Base-by-base conservation (phyloP, 2,888 invertebrate species). In the Sminthurides aquaticus region DNA sequence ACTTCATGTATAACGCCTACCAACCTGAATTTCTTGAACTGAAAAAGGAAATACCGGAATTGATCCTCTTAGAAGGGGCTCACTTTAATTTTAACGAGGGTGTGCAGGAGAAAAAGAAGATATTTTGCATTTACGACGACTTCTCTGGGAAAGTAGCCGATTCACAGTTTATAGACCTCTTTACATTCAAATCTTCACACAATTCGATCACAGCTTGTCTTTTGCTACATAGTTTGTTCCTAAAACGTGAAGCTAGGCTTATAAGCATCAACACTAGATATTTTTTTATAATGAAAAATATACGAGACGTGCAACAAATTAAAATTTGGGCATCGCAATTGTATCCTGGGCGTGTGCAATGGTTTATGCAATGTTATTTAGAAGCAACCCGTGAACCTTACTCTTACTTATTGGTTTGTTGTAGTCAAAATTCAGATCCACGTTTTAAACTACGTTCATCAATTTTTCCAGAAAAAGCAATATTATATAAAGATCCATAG, bases 261-360 rank as follows among this genome's bases (percentile, higher is more conserved):
- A 22, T 52, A 20, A 52, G 52, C 52, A 22, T 52, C 20, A 52
- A 52, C 52, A 52, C 22, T 5, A 52, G 20, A 22, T 52, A 18
- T 52, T 52, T 52, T 52, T 52, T 52, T 5, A 52, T 52, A 15
- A 20, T 52, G 52, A 52, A 52, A 52, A 52, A 52, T 22, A 52
- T 15, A 5, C 18, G 52, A 5, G 52, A 52, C 5, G 5, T 22
- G 18, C 22, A 20, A 18, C 3, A 20, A 5, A 20, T 52, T 22
- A 8, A 20, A 5, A 8, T 20, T 52, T 52, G 18, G 18, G 18
- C 5, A 15, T 52, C 52, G 52, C 52, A 52, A 20, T 5, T 52
- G 11, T 52, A 20, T 20, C 20, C 52, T 15, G 18, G 22, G 5
- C 18, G 22, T 20, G 22, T 22, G 20, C 5, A 52, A 20, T 52